These are phyloP conservation scores for Lamproptera curius DNA, from an alignment of 2,888 invertebrate species.

Conservation along the genomic window DNA sequence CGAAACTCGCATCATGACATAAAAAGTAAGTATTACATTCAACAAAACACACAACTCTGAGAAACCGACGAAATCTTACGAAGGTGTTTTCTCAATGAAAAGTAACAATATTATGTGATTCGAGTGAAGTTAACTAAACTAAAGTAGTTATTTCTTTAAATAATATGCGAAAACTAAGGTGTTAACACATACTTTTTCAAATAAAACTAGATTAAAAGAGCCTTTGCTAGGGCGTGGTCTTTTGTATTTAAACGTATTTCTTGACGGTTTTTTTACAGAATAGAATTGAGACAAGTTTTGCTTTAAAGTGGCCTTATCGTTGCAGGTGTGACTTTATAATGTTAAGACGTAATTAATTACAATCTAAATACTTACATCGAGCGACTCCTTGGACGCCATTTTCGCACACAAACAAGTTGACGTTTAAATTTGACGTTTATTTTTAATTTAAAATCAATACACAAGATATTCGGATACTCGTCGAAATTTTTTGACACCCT, in stretches of 20 bases:
- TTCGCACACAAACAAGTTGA: constrained; percentile 72
- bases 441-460: constrained; percentile 49
- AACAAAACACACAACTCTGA: too few relatives aligned
- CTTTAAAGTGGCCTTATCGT: too few relatives aligned
- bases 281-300: too few relatives aligned
- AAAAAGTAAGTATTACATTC: too few relatives aligned
- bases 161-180: too few relatives aligned
- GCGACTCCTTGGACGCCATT: constrained; percentile 77
- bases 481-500: not conserved
- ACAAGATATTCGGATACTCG: constrained; percentile 38
- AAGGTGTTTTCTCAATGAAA: constrained; percentile 2
- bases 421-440: constrained; percentile 33
- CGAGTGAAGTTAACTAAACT: too few relatives aligned
- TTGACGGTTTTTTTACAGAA: too few relatives aligned
- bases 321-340: constrained; percentile 23
- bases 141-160: too few relatives aligned
- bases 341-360: constrained; percentile 30
- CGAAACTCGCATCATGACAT: too few relatives aligned
- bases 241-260: constrained; percentile 20
- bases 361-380: constrained; percentile 64
- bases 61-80: too few relatives aligned
- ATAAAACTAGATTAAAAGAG: too few relatives aligned
- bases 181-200: too few relatives aligned
- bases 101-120: not conserved
- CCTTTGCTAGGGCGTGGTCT: constrained; percentile 34